Evolutionary conservation across 2,797 vertebrate species (phyloP).

Genomic region (Schizopygopsis malacanthus): DNA sequence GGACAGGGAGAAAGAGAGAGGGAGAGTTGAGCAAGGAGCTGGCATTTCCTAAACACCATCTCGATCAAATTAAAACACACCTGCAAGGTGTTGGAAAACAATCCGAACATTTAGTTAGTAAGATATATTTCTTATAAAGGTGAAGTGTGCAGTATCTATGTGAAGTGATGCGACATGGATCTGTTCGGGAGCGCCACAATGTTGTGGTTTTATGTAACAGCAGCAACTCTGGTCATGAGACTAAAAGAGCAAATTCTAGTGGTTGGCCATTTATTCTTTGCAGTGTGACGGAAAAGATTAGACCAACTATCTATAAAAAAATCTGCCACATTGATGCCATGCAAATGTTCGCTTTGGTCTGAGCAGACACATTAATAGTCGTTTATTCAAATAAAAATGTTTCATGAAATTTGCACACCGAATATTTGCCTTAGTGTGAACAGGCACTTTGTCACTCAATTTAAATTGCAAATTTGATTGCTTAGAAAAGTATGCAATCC

Average conservation of each 20-base stretch:
- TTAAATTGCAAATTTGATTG: not conserved
- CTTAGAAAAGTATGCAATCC: not conserved
- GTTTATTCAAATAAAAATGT: not conserved
- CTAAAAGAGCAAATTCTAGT: not conserved
- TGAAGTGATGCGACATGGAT: not conserved
- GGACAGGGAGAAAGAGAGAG: conserved; percentile 27
- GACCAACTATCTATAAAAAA: not conserved
- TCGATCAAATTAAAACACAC: conserved; percentile 49
- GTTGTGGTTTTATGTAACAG: not conserved
- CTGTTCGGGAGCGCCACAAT: not conserved
- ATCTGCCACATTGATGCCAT: not conserved
- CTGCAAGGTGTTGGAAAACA: conserved; percentile 30
- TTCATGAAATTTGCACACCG: not conserved
- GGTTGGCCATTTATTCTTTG: not conserved
- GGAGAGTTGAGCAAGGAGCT: conserved; percentile 32
- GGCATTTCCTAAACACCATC: conserved; percentile 58
- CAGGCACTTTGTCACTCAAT: not conserved
- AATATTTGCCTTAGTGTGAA: not conserved
- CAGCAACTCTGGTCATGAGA: not conserved
- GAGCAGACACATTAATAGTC: not conserved
- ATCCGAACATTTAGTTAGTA: not conserved
- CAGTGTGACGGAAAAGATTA: not conserved
- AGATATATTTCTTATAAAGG: conserved; percentile 12
- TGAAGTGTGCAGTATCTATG: conserved; percentile 5
- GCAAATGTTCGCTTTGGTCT: not conserved